Evolutionary conservation across 2,113 vertebrate species (phyloP).

Genomic region (Azemiops feae): DNA sequence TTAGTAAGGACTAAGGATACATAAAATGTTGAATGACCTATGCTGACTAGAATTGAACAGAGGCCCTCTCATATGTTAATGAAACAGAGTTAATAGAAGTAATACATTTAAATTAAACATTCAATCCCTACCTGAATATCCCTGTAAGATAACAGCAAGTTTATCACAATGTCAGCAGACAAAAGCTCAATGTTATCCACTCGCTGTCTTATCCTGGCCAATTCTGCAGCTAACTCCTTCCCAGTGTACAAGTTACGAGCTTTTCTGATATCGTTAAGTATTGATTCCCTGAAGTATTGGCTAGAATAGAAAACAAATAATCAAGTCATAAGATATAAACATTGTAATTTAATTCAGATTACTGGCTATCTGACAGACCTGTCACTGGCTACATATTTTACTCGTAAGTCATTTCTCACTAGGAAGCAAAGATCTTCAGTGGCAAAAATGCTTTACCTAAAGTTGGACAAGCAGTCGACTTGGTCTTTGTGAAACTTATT

Average conservation of each 20-base stretch:
- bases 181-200: conserved; percentile 95
- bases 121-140: conserved; percentile 88
- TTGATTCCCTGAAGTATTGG: conserved; percentile 92
- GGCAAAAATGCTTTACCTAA: neutral
- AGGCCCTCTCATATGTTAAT: neutral
- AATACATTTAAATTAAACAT: neutral
- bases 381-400: neutral
- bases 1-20: neutral
- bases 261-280: conserved; percentile 93
- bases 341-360: neutral
- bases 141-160: conserved; percentile 93
- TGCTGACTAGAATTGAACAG: neutral
- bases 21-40: neutral
- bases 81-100: neutral
- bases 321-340: neutral
- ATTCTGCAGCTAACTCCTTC: conserved; percentile 85
- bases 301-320: conserved; percentile 64
- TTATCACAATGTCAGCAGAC: conserved; percentile 96
- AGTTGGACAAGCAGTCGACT: neutral
- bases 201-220: conserved; percentile 90
- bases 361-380: neutral
- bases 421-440: neutral
- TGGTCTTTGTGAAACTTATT: neutral
- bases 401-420: neutral
- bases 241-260: conserved; percentile 89